These are phyloP conservation scores for Mus caroli DNA, from an alignment of 2,797 vertebrate species.

Conservation along the genomic window DNA sequence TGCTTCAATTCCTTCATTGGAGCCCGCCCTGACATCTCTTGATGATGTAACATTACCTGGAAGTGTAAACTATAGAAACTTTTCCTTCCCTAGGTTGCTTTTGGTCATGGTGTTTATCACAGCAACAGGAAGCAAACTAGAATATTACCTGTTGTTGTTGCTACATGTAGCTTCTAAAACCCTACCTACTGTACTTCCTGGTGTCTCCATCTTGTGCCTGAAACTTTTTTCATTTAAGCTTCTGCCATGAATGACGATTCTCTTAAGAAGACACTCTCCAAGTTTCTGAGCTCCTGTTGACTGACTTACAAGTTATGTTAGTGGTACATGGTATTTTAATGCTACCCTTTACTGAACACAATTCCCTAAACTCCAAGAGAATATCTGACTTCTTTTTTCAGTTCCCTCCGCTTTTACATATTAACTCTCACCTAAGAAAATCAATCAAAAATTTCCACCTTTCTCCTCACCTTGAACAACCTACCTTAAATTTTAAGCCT, in stretches of 20 bases:
- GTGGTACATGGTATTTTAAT: neutral
- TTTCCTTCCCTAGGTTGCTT: neutral
- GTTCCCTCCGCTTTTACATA: neutral
- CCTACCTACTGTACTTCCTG: neutral
- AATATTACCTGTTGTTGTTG: neutral
- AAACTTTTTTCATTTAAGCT: neutral
- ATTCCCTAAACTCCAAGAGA: neutral
- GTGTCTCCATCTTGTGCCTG: neutral
- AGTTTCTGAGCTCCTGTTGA: constrained; percentile 12
- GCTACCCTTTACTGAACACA: neutral
- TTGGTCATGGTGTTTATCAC: neutral
- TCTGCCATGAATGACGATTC: neutral
- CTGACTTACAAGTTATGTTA: neutral
- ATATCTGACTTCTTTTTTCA: neutral
- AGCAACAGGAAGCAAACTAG: neutral
- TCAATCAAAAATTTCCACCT: neutral
- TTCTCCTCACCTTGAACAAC: neutral
- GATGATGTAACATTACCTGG: neutral
- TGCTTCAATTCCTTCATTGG: neutral
- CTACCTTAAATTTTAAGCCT: neutral
- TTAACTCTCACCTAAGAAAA: neutral
- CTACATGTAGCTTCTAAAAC: constrained; percentile 5
- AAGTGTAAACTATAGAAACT: neutral
- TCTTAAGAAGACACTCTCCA: neutral
- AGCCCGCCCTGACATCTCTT: neutral